A percentile compares a stretch with the other conserved stretches of the same genome.
phyloP scores from a whole-genome alignment of 2,113 vertebrate species.

The Pteropus alecto region DNA sequence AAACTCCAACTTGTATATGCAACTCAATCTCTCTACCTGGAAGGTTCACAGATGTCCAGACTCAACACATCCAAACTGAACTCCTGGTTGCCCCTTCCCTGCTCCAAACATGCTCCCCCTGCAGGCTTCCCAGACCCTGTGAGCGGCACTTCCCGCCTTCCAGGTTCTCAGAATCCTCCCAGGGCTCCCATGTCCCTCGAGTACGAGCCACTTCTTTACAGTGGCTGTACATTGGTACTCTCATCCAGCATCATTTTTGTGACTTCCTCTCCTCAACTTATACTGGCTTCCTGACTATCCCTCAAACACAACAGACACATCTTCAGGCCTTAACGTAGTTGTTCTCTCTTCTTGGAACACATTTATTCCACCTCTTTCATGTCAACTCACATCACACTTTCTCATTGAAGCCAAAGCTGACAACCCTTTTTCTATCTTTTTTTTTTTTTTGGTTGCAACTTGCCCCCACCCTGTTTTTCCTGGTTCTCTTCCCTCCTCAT shows the following conservation, averaged over 20 bases:
- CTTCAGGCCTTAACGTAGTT: neutral
- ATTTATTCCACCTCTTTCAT: neutral
- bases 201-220: neutral
- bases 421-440: neutral
- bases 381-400: neutral
- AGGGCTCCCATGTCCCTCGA: neutral
- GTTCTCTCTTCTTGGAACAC: neutral
- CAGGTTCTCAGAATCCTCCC: neutral
- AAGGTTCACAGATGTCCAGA: neutral
- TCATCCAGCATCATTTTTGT: no score
- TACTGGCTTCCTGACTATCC: neutral
- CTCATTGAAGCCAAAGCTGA: neutral
- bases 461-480: neutral
- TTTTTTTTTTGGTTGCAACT: neutral
- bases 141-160: neutral
- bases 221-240: rapidly evolving
- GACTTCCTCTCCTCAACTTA: neutral
- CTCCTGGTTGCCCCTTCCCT: no score
- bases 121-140: neutral
- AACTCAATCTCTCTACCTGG: neutral
- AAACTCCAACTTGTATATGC: neutral
- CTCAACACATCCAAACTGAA: neutral
- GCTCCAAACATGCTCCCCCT: no score
- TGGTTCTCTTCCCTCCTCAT: neutral
- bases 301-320: neutral